A percentile compares a stretch with the other conserved stretches of the same genome.
Evolutionary conservation across 2,888 invertebrate genomes (phyloP).

Genomic region (Didymodactylos carnosus): DNA sequence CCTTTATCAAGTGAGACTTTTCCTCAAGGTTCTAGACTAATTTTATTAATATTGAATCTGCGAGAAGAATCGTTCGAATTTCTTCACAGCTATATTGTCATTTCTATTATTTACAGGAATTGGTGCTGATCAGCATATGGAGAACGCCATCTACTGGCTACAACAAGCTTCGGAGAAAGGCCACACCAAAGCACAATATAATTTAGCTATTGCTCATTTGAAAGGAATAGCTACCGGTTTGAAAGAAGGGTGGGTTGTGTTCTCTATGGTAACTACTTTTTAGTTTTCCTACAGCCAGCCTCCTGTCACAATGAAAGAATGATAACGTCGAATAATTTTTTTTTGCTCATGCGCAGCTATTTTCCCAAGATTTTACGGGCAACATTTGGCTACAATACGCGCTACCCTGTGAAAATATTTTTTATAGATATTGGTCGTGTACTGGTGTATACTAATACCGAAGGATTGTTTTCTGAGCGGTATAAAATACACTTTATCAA

Average conservation of each 20-base stretch:
- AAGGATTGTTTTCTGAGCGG: too few species aligned
- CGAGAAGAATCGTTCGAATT: conserved; percentile 16
- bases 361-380: too few species aligned
- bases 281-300: background rate
- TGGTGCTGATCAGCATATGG: conserved; percentile 33
- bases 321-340: background rate
- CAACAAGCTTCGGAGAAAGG: conserved; percentile 38
- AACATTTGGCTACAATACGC: too few species aligned
- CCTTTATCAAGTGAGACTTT: background rate
- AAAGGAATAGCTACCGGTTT: conserved; percentile 35
- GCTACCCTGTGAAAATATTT: too few species aligned
- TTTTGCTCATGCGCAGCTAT: too few species aligned
- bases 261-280: background rate
- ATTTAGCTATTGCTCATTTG: conserved; percentile 38
- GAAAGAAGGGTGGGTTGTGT: conserved; percentile 33
- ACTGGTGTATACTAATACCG: too few species aligned
- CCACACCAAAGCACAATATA: conserved; percentile 39
- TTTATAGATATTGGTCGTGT: too few species aligned
- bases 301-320: background rate
- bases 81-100: background rate
- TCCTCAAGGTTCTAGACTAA: background rate
- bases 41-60: background rate
- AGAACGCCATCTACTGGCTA: conserved; percentile 37
- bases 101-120: conserved; percentile 21
- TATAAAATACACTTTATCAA: too few species aligned